Conservation (phyloP, 2,888 invertebrate genomes). For the Heliconius charithonia region DNA sequence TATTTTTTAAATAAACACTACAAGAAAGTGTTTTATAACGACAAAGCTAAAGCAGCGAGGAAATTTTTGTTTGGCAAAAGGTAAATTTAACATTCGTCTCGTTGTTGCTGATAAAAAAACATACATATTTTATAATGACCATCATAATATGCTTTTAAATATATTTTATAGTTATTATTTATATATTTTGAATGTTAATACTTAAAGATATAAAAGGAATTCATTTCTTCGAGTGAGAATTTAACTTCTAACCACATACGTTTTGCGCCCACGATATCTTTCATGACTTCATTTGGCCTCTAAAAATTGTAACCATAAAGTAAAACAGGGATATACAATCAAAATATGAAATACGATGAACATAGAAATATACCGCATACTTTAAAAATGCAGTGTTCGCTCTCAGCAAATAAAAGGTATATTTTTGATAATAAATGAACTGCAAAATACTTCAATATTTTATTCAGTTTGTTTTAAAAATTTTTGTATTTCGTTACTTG, state of each 20-base stretch:
- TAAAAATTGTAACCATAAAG: too few species aligned
- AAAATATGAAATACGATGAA: neutral
- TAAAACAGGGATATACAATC: neutral
- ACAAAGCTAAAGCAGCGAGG: neutral
- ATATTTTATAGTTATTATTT: neutral
- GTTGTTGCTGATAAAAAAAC: neutral
- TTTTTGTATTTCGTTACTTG: neutral
- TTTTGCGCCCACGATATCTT: too few species aligned
- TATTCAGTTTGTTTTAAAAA: neutral
- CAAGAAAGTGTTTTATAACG: constrained; percentile 25
- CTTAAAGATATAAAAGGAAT: too few species aligned
- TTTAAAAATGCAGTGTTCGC: neutral
- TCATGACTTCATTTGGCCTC: too few species aligned
- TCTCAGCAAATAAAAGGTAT: neutral
- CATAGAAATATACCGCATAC: neutral
- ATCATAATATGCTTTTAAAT: neutral
- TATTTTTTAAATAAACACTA: constrained; percentile 35
- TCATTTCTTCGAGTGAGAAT: too few species aligned
- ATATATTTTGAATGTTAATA: too few species aligned
- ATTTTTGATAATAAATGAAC: neutral
- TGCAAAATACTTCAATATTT: constrained; percentile 2
- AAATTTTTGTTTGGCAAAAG: constrained; percentile 2
- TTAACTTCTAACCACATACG: too few species aligned
- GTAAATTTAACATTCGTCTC: neutral
- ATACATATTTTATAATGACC: neutral